Base-by-base conservation (phyloP, 2,797 vertebrate genomes). In the Clarias platycephalus region DNA sequence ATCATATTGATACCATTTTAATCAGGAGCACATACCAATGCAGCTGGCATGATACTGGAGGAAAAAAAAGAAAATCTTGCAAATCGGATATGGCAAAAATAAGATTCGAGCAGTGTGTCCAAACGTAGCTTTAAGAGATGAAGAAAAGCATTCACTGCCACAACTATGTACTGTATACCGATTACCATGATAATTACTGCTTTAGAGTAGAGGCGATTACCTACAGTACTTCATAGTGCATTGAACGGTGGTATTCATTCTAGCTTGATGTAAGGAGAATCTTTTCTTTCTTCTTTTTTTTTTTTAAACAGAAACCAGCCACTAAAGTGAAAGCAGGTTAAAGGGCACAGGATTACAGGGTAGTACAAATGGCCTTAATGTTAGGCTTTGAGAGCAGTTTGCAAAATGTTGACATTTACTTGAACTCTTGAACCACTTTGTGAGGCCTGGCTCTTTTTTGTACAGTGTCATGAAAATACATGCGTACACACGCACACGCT, bases 321-420 rank as follows among this genome's bases (percentile, higher is more conserved):
- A 84, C 80, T 60, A 87, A 85, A 86, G 82, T 86, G 76, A 89
- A 86, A 84, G 74, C 82, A 84, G 87, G 86, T 88, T 81, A 87
- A 85, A 84, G 80, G 83, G 76, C 80, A 55, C 76, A 55, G 68
- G 88, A 89, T 89, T 88, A 87, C 80, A 88, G 85, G 84, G 83
- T 83, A 77, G 82, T 81, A 53, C 72, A 72, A 68, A 82, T 85
- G 57, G 63, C 58, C 60, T 82, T 86, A 89, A 89, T 86, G 71
- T 82, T 88, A 80, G 64, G 68, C 78, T 85, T 60, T 76, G 81
- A 84, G 44, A 80, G 49, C 2, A 84, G 78, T 67, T 84, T 66
- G 75, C 78, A 49, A 80, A 85, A 86, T 82, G 75, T 85, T 80
- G 81, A 82, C 85, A 78, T 87, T 85, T 78, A 82, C 74, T 81